These are phyloP conservation scores for Eristalis pertinax DNA, from an alignment of 2,888 invertebrate species.

Conservation along the genomic window DNA sequence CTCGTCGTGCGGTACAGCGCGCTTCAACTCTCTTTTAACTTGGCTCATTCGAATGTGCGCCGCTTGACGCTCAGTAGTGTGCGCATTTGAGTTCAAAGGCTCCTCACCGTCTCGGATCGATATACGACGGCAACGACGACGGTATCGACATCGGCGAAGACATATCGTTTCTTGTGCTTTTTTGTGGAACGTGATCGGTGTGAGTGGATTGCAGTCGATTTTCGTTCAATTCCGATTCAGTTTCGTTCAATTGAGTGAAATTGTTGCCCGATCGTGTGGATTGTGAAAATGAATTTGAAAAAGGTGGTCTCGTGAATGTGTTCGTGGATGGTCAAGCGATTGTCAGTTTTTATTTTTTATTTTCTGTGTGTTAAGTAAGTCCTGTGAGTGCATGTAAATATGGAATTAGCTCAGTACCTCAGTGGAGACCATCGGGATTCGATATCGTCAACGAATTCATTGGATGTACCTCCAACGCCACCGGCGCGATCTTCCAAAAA, in stretches of 20 bases:
- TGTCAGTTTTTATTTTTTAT: neutral
- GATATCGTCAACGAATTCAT: conserved; percentile 78
- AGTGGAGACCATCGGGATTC: conserved; percentile 78
- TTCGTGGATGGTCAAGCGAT: conserved; percentile 39
- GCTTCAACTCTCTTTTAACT: conserved; percentile 44
- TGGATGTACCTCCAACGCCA: conserved; percentile 78
- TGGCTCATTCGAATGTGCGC: neutral
- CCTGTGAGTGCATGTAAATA: conserved; percentile 19
- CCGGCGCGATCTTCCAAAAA: conserved; percentile 80
- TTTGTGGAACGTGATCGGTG: conserved; percentile 56
- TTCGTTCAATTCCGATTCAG: conserved; percentile 33
- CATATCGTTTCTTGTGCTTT: conserved; percentile 16
- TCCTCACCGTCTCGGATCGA: conserved; percentile 59
- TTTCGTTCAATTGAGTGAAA: conserved; percentile 48
- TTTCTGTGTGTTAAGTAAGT: neutral
- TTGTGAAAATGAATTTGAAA: conserved; percentile 46
- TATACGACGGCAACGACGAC: neutral
- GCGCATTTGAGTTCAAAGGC: conserved; percentile 61
- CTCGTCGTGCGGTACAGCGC: conserved; percentile 69
- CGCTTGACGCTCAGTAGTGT: conserved; percentile 16
- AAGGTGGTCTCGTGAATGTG: conserved; percentile 28
- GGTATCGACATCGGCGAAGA: conserved; percentile 2
- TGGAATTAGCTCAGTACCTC: conserved; percentile 46
- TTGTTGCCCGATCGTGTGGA: conserved; percentile 38
- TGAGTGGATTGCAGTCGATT: neutral